Conservation (phyloP, 2,113 vertebrate genomes). For the Hyla sarda region DNA sequence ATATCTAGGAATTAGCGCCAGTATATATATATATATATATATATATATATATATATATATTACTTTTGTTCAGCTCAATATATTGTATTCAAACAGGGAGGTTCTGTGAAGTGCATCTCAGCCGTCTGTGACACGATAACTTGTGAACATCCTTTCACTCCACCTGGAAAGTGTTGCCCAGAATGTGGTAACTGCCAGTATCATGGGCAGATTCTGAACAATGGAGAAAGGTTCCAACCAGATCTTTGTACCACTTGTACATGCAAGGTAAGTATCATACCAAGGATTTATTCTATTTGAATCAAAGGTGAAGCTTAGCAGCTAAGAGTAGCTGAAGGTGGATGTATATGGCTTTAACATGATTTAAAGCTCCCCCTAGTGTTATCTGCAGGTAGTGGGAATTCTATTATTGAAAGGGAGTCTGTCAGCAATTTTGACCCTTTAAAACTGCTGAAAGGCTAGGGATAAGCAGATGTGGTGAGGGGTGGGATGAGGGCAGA, state of each 20-base stretch:
- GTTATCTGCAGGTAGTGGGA: too few relatives aligned
- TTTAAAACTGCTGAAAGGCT: too few relatives aligned
- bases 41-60: too few relatives aligned
- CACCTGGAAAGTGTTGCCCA: conserved; percentile 48
- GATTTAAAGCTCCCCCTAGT: too few relatives aligned
- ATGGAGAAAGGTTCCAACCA: conserved; percentile 39
- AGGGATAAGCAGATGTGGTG: too few relatives aligned
- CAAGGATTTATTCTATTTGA: neutral
- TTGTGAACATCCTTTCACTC: conserved; percentile 56
- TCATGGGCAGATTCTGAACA: conserved; percentile 13
- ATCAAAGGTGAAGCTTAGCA: neutral
- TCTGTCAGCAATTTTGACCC: too few relatives aligned
- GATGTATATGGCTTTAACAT: too few relatives aligned
- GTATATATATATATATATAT: too few relatives aligned
- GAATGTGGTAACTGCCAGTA: conserved; percentile 56
- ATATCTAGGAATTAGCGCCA: too few relatives aligned
- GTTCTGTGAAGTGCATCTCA: conserved; percentile 47
- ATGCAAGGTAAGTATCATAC: conserved; percentile 47
- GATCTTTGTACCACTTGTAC: conserved; percentile 40
- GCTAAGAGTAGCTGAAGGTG: neutral
- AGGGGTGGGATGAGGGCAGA: too few relatives aligned
- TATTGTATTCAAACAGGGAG: conserved; percentile 20
- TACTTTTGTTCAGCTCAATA: too few relatives aligned
- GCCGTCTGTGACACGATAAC: conserved; percentile 8
- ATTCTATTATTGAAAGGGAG: too few relatives aligned